Conservation (phyloP, 2,888 invertebrate genomes). For the Microplitis manilae region DNA sequence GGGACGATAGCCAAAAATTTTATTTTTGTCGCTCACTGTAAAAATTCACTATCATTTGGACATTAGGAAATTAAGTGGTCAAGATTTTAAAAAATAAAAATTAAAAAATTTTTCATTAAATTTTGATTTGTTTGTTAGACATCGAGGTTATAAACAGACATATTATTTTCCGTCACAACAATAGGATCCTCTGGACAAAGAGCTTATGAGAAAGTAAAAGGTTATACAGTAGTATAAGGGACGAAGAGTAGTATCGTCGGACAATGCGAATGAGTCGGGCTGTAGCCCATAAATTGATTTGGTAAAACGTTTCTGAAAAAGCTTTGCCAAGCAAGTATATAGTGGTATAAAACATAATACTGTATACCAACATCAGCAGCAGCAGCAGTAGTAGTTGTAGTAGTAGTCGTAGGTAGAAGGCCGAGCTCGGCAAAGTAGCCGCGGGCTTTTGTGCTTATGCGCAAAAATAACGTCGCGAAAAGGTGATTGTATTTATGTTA, state of each 20-base stretch:
- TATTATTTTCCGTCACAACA: conserved; percentile 69
- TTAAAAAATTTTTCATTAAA: not conserved
- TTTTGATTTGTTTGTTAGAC: conserved; percentile 10
- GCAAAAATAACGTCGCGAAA: conserved; percentile 42
- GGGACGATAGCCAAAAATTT: too few relatives aligned
- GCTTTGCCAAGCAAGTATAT: conserved; percentile 47
- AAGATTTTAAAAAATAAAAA: not conserved
- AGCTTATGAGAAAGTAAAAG: conserved; percentile 57
- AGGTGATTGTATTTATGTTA: conserved; percentile 45
- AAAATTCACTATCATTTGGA: too few relatives aligned
- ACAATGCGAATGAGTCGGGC: conserved; percentile 66
- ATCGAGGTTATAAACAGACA: conserved; percentile 58
- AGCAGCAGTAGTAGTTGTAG: too few relatives aligned
- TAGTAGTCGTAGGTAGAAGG: too few relatives aligned
- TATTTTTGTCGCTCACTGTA: too few relatives aligned
- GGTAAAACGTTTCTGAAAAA: conserved; percentile 60
- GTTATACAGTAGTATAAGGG: conserved; percentile 9
- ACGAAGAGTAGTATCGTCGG: conserved; percentile 53
- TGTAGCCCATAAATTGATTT: conserved; percentile 69
- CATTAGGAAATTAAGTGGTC: too few relatives aligned
- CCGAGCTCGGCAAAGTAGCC: conserved; percentile 27
- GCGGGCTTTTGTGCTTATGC: conserved; percentile 44
- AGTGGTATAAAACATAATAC: conserved; percentile 7
- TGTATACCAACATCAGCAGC: not conserved
- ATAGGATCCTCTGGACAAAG: conserved; percentile 65